Percentiles rank a stretch among this genome's conserved stretches.
phyloP scores from a whole-genome alignment of 2,113 vertebrate genomes.

The Puffinus mauretanicus region DNA sequence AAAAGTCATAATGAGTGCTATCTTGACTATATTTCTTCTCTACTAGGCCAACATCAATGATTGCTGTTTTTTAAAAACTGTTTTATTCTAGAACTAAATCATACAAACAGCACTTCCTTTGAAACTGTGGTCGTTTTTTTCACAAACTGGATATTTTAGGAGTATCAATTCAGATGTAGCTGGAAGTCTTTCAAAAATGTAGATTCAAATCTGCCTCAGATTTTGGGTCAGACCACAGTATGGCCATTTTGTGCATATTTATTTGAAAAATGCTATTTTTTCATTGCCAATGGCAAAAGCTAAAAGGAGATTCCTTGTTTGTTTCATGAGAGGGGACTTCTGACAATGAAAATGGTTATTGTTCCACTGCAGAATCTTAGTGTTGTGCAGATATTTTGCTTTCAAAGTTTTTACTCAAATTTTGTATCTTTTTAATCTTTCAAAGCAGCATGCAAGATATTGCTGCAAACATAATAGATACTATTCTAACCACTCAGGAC shows the following conservation, averaged over 20 bases:
- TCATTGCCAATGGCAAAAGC: slow-evolving; percentile 15
- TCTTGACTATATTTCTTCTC: not conserved
- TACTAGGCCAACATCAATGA: not conserved
- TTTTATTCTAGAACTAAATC: not conserved
- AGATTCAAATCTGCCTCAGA: slow-evolving; percentile 24
- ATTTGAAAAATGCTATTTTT: slow-evolving; percentile 28
- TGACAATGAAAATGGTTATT: not conserved
- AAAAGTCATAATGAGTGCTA: not conserved
- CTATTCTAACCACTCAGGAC: not conserved
- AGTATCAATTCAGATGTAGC: slow-evolving; percentile 25
- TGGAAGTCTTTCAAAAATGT: slow-evolving; percentile 59
- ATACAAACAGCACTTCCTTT: not conserved
- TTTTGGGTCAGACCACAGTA: slow-evolving; percentile 3
- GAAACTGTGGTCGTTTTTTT: not conserved
- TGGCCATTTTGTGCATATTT: slow-evolving; percentile 27
- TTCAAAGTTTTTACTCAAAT: slow-evolving; percentile 24
- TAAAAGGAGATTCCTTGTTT: slow-evolving; percentile 48
- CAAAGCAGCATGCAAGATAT: not conserved
- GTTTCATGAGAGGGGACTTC: slow-evolving; percentile 44
- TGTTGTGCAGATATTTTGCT: slow-evolving; percentile 17
- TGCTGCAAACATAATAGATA: not conserved
- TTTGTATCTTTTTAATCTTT: not conserved
- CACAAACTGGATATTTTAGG: not conserved
- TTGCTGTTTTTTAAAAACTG: not conserved
- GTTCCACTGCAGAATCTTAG: slow-evolving; percentile 31